A percentile compares a stretch with the other conserved stretches of the same genome.
Conservation (phyloP, 2,113 vertebrate genomes). For the Aix galericulata region DNA sequence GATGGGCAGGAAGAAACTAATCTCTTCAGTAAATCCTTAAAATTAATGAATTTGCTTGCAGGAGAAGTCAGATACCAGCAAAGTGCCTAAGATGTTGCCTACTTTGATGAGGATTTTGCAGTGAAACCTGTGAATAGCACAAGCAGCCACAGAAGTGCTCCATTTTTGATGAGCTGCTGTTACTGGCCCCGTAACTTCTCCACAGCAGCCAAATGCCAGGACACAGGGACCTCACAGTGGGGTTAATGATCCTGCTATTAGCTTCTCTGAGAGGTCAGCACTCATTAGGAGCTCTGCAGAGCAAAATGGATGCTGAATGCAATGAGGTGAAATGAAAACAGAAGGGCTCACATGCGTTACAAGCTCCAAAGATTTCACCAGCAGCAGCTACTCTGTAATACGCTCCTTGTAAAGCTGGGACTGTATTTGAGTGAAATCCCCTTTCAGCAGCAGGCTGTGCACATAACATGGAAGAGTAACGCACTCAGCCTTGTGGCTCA, state of each 20-base stretch:
- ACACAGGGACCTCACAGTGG: not conserved
- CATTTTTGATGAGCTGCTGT: not conserved
- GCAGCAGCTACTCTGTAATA: not conserved
- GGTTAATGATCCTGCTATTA: not conserved
- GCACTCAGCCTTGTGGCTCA: not conserved
- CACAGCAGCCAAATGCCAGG: not conserved
- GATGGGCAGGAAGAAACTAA: not conserved
- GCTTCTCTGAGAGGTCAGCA: not conserved
- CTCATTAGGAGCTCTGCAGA: not conserved
- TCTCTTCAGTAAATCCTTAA: not conserved
- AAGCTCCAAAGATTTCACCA: not conserved
- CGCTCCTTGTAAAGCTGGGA: not conserved
- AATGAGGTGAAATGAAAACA: not conserved
- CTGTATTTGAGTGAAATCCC: not conserved
- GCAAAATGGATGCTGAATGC: not conserved
- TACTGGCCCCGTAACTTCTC: not conserved
- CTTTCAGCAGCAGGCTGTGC: not conserved
- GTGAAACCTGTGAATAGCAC: not conserved
- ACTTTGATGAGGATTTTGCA: not conserved
- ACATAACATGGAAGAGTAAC: fast-evolving
- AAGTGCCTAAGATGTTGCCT: not conserved
- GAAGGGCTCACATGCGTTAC: not conserved
- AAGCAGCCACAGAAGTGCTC: not conserved
- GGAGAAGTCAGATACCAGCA: not conserved
- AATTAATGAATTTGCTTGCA: not conserved